These are phyloP conservation scores for Echinometra lucunter DNA, from an alignment of 53 echinoderm and acorn worm genomes.

Conservation along the genomic window DNA sequence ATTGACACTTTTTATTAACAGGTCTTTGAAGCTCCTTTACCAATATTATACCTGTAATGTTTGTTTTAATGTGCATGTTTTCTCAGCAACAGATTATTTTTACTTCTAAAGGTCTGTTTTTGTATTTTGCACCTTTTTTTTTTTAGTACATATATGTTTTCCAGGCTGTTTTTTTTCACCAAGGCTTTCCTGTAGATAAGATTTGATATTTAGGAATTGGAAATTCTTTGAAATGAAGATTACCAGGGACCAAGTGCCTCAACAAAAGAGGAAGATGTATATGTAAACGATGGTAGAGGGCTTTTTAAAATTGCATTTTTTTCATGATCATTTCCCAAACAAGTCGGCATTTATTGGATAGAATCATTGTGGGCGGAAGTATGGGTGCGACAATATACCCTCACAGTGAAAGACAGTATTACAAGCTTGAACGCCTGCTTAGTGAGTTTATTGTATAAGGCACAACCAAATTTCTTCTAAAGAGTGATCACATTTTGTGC, in stretches of 20 bases:
- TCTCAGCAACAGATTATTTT: not conserved
- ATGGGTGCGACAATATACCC: not conserved
- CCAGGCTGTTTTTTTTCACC: not conserved
- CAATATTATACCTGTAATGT: not conserved
- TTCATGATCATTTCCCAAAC: constrained; percentile 4
- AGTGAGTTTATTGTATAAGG: constrained; percentile 1
- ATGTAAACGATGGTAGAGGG: not conserved
- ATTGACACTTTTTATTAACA: not conserved
- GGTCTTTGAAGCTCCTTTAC: not conserved
- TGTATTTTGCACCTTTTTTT: too few species aligned
- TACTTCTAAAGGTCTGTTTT: too few species aligned
- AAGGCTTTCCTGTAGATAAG: not conserved
- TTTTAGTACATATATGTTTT: not conserved
- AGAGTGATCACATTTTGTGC: not conserved
- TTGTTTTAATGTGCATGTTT: not conserved
- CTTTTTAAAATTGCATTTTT: not conserved
- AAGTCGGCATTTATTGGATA: not conserved
- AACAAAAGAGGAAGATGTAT: not conserved
- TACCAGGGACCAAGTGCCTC: not conserved
- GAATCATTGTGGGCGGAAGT: not conserved
- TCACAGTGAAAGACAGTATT: not conserved
- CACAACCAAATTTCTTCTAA: constrained; percentile 13
- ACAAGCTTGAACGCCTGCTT: constrained; percentile 42
- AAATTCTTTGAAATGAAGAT: not conserved
- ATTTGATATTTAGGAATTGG: not conserved